Evolutionary conservation across 1,140 invertebrate genomes (phyloP).

Genomic region (Kradibia gibbosae): DNA sequence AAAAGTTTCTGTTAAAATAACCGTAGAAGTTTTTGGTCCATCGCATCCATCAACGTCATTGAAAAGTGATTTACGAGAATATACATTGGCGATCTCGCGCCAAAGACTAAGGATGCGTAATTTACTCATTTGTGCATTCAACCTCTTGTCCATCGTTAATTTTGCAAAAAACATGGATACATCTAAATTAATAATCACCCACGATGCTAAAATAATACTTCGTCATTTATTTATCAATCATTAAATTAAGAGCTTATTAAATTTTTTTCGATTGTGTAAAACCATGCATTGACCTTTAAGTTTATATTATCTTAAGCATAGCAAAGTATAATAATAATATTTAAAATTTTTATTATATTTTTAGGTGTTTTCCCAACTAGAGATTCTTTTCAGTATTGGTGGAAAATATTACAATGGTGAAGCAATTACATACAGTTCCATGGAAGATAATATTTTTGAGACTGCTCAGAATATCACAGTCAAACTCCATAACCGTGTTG

Average conservation of each 20-base stretch:
- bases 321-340: no score
- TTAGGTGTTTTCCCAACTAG: conserved; percentile 85
- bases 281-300: no score
- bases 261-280: no score
- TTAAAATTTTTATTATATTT: no score
- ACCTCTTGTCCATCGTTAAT: neutral
- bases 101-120: conserved; percentile 17
- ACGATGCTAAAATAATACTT: neutral
- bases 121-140: conserved; percentile 12
- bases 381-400: conserved; percentile 87
- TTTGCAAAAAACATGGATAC: neutral
- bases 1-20: conserved; percentile 40
- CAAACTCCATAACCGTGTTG: conserved; percentile 87
- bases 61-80: conserved; percentile 47
- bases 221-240: no score
- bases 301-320: no score
- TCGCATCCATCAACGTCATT: conserved; percentile 56
- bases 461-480: conserved; percentile 87
- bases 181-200: conserved; percentile 18
- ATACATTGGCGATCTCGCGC: conserved; percentile 1
- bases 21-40: conserved; percentile 28
- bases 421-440: conserved; percentile 82
- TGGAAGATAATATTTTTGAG: conserved; percentile 88
- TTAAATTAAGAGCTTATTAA: no score
- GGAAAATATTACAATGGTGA: conserved; percentile 83